Evolutionary conservation across 2,113 vertebrate species (phyloP), one percentile per base, ranked within the genome.

Genomic region (Polypterus bichir): DNA sequence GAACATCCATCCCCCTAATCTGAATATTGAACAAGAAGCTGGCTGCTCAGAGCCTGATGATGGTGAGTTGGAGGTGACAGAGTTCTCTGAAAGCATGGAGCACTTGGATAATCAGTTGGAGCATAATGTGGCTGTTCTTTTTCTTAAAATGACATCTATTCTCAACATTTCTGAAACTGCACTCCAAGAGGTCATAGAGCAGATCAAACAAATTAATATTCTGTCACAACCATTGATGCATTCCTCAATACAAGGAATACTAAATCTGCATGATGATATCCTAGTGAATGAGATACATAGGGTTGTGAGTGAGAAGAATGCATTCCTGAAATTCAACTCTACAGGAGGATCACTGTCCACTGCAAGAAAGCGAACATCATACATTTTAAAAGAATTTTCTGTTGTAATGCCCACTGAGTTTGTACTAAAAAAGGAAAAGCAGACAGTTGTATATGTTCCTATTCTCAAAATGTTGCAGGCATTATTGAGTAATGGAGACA

Each of bases 71-170:
- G n/a, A n/a, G n/a, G n/a, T n/a, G n/a, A n/a, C n/a, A n/a, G n/a
- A n/a, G n/a, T n/a, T n/a, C n/a, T n/a, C n/a, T n/a, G n/a, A n/a
- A n/a, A n/a, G n/a, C n/a, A n/a, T n/a, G n/a, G n/a, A n/a, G n/a
- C n/a, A n/a, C n/a, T 59, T 64, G 9, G 46, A 56, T 10, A 11
- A 54, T 6, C 46, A 63, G 62, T 48, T 63, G 62, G 62, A 63
- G 44, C 54, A 11, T 44, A 63, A 63, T 47, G 46, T 63, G 27
- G 52, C 62, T 48, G 62, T 51, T 47, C 62, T 63, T 6, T 63
- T 63, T 57, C 62, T 63, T 10, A 63, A 63, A 63, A 62, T 62
- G 60, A n/a, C n/a, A 46, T 9, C 51, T 10, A 62, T 62, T 62
- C 60, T 62, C 45, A 6, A 62, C 51, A 54, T 62, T 9, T 10